These are phyloP conservation scores for Grallaria varia DNA, from an alignment of 2,113 vertebrate species.

Conservation along the genomic window DNA sequence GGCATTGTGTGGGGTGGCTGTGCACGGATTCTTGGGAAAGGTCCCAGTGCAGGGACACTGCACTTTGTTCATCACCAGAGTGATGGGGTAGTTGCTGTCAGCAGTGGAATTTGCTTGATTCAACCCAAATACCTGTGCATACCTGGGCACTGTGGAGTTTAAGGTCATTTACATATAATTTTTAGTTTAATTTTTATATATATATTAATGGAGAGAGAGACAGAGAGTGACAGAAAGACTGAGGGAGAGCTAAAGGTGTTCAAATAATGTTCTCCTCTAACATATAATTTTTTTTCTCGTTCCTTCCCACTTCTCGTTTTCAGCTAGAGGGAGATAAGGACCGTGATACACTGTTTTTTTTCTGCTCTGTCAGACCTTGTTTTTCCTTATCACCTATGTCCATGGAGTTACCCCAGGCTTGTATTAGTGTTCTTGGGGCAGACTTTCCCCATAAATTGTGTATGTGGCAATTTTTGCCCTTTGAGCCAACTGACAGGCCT, in stretches of 20 bases:
- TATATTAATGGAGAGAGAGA: neutral
- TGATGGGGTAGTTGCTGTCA: accelerated
- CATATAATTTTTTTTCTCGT: neutral
- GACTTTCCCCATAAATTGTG: accelerated
- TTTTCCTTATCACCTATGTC: neutral
- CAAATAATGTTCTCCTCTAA: neutral
- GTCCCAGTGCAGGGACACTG: accelerated
- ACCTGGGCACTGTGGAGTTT: too few species aligned
- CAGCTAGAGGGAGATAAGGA: neutral
- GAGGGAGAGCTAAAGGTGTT: neutral
- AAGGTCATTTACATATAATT: neutral
- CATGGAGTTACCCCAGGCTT: neutral
- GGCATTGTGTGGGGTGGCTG: neutral
- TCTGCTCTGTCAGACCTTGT: neutral
- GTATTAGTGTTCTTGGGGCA: accelerated
- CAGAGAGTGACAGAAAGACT: too few species aligned
- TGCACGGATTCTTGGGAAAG: accelerated
- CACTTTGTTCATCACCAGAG: accelerated
- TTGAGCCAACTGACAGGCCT: neutral
- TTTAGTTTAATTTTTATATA: neutral
- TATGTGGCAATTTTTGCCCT: neutral
- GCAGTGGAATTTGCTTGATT: accelerated
- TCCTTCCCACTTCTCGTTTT: neutral
- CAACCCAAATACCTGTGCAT: neutral
- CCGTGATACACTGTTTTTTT: neutral